phyloP scores from a whole-genome alignment of 2,888 invertebrate genomes.

The Ectobius pallidus region DNA sequence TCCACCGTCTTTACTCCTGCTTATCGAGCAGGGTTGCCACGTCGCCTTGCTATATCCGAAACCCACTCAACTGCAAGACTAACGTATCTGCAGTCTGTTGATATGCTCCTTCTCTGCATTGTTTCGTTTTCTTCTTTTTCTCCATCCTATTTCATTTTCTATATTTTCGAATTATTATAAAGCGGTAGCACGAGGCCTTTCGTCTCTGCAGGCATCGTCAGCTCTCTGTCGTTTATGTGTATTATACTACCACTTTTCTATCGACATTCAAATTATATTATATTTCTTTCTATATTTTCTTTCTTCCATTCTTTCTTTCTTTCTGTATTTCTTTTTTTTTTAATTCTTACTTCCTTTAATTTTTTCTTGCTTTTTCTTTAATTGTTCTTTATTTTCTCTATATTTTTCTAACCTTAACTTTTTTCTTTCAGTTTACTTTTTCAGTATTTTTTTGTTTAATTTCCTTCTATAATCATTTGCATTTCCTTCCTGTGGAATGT shows the following conservation, averaged over 20 bases:
- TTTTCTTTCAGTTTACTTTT: background rate
- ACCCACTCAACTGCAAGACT: background rate
- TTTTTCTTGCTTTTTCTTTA: background rate
- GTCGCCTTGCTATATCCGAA: conserved; percentile 14
- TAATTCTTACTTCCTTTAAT: too few relatives aligned
- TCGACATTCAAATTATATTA: too few relatives aligned
- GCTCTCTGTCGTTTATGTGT: too few relatives aligned
- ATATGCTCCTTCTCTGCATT: background rate
- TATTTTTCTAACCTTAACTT: background rate
- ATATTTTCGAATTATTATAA: background rate
- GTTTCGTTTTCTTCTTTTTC: background rate
- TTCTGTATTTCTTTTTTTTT: too few relatives aligned
- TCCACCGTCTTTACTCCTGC: conserved; percentile 32
- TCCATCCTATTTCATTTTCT: background rate
- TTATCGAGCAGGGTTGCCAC: conserved; percentile 37
- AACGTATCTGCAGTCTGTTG: background rate
- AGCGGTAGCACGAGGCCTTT: background rate
- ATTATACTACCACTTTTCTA: too few relatives aligned
- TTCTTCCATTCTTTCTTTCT: too few relatives aligned
- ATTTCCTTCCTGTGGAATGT: background rate
- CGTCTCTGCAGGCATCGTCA: too few relatives aligned
- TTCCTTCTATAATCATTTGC: background rate
- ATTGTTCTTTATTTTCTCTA: background rate
- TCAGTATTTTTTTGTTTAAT: background rate
- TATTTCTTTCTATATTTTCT: too few relatives aligned